Percentiles rank a stretch among this genome's conserved stretches.
phyloP scores from a whole-genome alignment of 2,888 invertebrate species.

The Tiliacea citrago region DNA sequence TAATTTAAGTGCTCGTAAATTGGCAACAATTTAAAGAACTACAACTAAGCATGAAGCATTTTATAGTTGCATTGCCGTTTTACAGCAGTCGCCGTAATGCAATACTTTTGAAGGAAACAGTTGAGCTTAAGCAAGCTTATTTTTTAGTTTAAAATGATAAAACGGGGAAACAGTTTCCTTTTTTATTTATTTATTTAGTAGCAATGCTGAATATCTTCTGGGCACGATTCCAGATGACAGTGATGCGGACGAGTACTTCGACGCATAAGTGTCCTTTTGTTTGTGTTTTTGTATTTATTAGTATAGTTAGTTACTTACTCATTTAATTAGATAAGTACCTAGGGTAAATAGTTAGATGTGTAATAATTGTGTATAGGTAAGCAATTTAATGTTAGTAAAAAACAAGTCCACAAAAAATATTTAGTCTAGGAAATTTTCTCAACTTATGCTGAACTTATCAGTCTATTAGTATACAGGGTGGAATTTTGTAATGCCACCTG shows the following conservation, averaged over 20 bases:
- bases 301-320: not conserved
- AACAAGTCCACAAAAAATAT: not conserved
- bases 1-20: constrained; percentile 2
- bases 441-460: not conserved
- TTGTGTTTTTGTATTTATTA: not conserved
- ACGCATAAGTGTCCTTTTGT: not conserved
- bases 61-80: not conserved
- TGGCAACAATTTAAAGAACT: not conserved
- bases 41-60: no score
- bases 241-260: not conserved
- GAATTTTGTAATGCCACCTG: no score
- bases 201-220: not conserved
- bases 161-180: not conserved
- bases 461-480: not conserved
- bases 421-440: not conserved
- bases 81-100: not conserved
- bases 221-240: not conserved
- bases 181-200: not conserved
- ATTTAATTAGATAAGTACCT: not conserved
- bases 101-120: not conserved
- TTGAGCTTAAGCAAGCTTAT: not conserved
- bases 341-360: not conserved
- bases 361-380: not conserved
- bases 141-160: constrained; percentile 19
- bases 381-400: not conserved